phyloP scores from a whole-genome alignment of 2,888 invertebrate species.

The Gerris lacustris region DNA sequence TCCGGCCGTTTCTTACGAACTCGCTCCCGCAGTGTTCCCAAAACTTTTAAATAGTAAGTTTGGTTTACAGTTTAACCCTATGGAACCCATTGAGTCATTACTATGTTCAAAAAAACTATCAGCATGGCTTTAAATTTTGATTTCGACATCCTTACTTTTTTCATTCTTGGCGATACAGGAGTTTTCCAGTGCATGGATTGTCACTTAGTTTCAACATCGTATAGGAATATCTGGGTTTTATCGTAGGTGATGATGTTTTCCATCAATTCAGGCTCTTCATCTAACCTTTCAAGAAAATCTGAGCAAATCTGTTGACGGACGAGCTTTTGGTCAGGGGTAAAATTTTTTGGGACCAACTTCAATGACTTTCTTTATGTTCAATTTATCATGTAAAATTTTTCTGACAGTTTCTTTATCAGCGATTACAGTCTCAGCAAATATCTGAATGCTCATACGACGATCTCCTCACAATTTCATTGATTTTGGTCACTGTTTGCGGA shows the following conservation, averaged over 20 bases:
- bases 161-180: constrained; percentile 23
- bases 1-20: constrained; percentile 27
- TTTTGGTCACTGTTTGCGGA: too few species aligned
- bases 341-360: too few species aligned
- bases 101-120: constrained; percentile 20
- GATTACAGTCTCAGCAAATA: too few species aligned
- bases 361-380: too few species aligned
- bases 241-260: not conserved
- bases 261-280: not conserved
- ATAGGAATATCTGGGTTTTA: constrained; percentile 7
- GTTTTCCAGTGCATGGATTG: constrained; percentile 26
- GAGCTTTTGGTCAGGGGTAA: too few species aligned
- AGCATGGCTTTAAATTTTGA: constrained; percentile 19
- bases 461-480: too few species aligned
- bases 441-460: too few species aligned
- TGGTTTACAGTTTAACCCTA: constrained; percentile 26
- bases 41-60: constrained; percentile 25
- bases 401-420: too few species aligned
- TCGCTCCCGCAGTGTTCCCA: not conserved
- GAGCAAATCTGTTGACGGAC: too few species aligned
- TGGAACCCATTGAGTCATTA: constrained; percentile 18
- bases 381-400: too few species aligned
- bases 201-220: constrained; percentile 24
- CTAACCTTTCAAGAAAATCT: too few species aligned
- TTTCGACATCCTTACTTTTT: constrained; percentile 22